Evolutionary conservation across 2,888 invertebrate genomes (phyloP), one percentile per base, ranked within the genome.

Genomic region (Latrodectus elegans): DNA sequence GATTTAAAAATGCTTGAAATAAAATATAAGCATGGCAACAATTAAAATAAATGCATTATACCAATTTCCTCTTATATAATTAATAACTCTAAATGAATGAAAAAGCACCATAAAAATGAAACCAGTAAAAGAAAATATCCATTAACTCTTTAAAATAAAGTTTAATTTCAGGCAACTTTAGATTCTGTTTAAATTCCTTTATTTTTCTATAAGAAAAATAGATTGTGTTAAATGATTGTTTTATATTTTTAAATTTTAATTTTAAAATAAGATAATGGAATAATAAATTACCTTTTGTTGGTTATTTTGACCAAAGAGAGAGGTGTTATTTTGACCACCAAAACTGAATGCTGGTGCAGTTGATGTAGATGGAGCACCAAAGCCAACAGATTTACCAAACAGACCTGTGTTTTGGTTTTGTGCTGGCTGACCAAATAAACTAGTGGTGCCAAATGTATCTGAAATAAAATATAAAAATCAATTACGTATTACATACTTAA

Each of bases 361-460:
- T 15, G 90, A 80, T 11, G 90, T 88, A 52, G 90, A 77, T 15
- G 90, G 70, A 64, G 89, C 70, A 55, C 89, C 90, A 86, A 90
- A 90, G 12, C 86, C 89, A 26, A 89, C 91, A 89, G 92, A 89
- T 79, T 91, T 91, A 84, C 90, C 90, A 85, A 91, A 91, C 65
- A 89, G 74, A 64, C 90, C 89, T 38, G 82, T 83, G 76, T 65
- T 90, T 79, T 86, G 86, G 15, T 38, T 87, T 75, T 91, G 91
- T 55, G 93, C 94, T 78, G 94, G 94, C 92, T 95, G 95, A 0
- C 95, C 95, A 92, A 96, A 95, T 64, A 95, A 93, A 8, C 93
- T 91, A 38, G 93, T 91, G 75, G 93, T 91, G 70, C 94, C 94
- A 91, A 95, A 95, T 11, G 93, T 94, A 83, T 85, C 89, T 84